phyloP scores from a whole-genome alignment of 2,113 vertebrate species.

The Cololabis saira region DNA sequence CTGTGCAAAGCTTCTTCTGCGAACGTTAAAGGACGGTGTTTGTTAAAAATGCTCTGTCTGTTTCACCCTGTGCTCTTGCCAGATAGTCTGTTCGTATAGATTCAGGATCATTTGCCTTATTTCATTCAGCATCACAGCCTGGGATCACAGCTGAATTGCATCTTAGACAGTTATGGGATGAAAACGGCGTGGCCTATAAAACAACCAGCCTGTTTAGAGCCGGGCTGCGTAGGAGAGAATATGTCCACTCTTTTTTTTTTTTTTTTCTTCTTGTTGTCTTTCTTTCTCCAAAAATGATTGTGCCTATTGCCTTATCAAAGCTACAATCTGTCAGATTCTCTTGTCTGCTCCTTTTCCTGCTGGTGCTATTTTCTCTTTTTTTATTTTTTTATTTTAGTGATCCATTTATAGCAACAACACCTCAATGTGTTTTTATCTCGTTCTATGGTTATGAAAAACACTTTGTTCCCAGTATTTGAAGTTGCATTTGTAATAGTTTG shows the following conservation, averaged over 20 bases:
- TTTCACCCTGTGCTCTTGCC: neutral
- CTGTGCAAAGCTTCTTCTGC: slow-evolving; percentile 11
- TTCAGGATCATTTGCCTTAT: slow-evolving; percentile 17
- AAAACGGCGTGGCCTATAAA: slow-evolving; percentile 53
- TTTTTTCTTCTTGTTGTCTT: neutral
- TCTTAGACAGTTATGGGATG: slow-evolving; percentile 28
- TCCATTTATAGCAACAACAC: slow-evolving; percentile 57
- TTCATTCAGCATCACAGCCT: slow-evolving; percentile 30
- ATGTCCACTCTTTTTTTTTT: neutral
- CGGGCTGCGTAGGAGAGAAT: slow-evolving; percentile 39
- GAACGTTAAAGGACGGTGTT: slow-evolving; percentile 8
- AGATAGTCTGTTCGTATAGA: slow-evolving; percentile 10
- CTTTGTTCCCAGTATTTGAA: slow-evolving; percentile 4
- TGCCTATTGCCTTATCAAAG: slow-evolving; percentile 51
- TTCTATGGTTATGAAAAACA: slow-evolving; percentile 9
- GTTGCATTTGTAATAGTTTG: slow-evolving; percentile 11
- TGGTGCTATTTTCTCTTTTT: slow-evolving; percentile 3
- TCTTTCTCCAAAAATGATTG: slow-evolving; percentile 31
- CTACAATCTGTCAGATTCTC: slow-evolving; percentile 56
- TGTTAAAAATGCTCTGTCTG: slow-evolving; percentile 6
- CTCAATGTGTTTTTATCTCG: slow-evolving; percentile 21
- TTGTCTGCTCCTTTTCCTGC: slow-evolving; percentile 20
- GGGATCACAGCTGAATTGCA: slow-evolving; percentile 35
- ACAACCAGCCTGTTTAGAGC: slow-evolving; percentile 31
- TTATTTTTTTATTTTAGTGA: too few species aligned